Base-by-base conservation (phyloP, 1,140 invertebrate species). In the Chionoecetes opilio region DNA sequence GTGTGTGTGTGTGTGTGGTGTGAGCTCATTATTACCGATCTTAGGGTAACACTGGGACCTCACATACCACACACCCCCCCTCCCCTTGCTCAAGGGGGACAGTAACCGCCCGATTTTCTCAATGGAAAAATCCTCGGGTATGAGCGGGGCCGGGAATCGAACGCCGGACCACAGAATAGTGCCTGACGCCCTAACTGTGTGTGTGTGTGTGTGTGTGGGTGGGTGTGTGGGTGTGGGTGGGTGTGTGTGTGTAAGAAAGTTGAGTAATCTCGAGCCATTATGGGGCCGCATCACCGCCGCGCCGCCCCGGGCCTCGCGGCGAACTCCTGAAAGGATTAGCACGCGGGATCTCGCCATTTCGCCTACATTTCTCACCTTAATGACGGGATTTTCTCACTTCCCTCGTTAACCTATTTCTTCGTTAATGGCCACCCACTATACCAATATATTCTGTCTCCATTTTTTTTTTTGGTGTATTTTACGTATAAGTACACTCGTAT, bases 401-500 rank as follows among this genome's bases (percentile, higher is more conserved):
- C n/a, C 63, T 75, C 63, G 63, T 75, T 75, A 75, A 26, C 63
- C n/a, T 26, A n/a, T 75, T 75, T 75, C 63, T n/a, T 75, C 63
- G 63, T 75, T 75, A 75, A 75, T 75, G 63, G 63, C n/a, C 63
- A n/a, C 63, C 63, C n/a, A 26, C 63, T 75, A n/a, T 6, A 75
- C 21, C 21, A 75, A 75, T 75, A 75, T n/a, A 75, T 75, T 75
- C n/a, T 17, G n/a, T 26, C 63, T 75, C 11, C 63, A 26, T 75
- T 75, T 75, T 75, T 46, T 46, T 46, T 46, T n/a, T n/a, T n/a
- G n/a, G 46, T 53, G 46, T 53, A 53, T 53, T 53, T 14, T 53
- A 17, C 2, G 2, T 53, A 17, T 53, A 53, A 17, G 21, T 53
- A 53, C 21, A 53, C 46, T 53, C 0, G 21, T 53, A 53, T 53